phyloP scores from a whole-genome alignment of 2,113 vertebrate genomes.

The Oreamnos americanus region DNA sequence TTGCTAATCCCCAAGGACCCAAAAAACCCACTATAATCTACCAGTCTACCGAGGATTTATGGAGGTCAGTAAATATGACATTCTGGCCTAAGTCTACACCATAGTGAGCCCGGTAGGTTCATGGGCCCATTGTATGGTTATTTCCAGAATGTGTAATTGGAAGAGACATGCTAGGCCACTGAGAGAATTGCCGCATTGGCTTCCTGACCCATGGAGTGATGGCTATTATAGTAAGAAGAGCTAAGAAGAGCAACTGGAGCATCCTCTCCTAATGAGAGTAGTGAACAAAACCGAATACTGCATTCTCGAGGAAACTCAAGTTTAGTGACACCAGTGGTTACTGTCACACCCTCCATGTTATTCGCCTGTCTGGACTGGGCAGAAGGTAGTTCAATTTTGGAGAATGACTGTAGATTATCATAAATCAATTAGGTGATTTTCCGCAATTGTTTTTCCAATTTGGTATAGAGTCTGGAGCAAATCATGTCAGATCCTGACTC shows the following conservation, averaged over 20 bases:
- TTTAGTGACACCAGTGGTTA: background rate
- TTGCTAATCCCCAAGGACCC: background rate
- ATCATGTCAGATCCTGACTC: background rate
- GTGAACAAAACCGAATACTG: background rate
- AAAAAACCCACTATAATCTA: background rate
- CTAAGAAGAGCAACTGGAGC: background rate
- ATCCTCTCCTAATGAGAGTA: background rate
- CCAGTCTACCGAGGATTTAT: background rate
- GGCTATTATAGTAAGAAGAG: background rate
- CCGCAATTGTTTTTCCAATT: background rate
- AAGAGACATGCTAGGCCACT: background rate
- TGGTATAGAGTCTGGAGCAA: background rate
- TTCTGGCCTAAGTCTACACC: background rate
- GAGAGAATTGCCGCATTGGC: background rate
- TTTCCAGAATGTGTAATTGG: background rate
- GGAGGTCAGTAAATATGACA: background rate
- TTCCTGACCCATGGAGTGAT: background rate
- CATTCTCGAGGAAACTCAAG: background rate
- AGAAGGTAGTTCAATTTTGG: background rate
- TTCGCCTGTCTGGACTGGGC: background rate
- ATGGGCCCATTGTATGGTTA: background rate
- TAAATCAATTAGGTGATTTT: background rate
- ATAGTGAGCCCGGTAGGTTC: background rate
- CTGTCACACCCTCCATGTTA: background rate
- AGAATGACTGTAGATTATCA: background rate